phyloP scores from a whole-genome alignment of 2,888 invertebrate genomes.

The Mythimna impura region DNA sequence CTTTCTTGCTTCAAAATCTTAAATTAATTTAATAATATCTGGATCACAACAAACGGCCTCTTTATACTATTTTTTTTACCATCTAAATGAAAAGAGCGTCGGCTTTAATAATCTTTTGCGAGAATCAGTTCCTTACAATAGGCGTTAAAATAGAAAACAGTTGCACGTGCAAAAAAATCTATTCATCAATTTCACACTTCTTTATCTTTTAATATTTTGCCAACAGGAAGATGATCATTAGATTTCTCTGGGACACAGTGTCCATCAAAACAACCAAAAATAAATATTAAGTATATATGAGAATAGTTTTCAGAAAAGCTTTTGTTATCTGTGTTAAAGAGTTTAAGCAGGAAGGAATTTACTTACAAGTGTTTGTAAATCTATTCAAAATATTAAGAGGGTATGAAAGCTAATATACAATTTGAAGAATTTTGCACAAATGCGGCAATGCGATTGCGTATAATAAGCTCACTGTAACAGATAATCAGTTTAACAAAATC shows the following conservation, averaged over 20 bases:
- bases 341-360: conserved; percentile 40
- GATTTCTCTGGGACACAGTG: background rate
- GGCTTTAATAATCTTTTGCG: conserved; percentile 75
- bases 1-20: too few species aligned
- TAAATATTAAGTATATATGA: background rate
- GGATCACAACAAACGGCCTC: conserved; percentile 21
- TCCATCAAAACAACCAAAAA: background rate
- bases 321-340: background rate
- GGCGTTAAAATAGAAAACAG: conserved; percentile 75
- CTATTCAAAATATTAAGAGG: conserved; percentile 4
- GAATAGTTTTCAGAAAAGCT: background rate
- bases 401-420: background rate
- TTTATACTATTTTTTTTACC: conserved; percentile 34
- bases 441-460: conserved; percentile 41
- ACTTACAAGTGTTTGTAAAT: conserved; percentile 3
- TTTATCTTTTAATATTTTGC: conserved; percentile 67
- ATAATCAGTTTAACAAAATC: conserved; percentile 73
- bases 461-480: conserved; percentile 54
- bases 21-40: conserved; percentile 28
- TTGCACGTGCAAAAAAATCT: conserved; percentile 61
- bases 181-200: conserved; percentile 74
- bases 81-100: conserved; percentile 65
- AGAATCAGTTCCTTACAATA: conserved; percentile 77
- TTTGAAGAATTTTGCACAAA: conserved; percentile 43
- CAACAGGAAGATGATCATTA: conserved; percentile 38